phyloP scores from a whole-genome alignment of 2,113 vertebrate species.

The Cyanistes caeruleus region DNA sequence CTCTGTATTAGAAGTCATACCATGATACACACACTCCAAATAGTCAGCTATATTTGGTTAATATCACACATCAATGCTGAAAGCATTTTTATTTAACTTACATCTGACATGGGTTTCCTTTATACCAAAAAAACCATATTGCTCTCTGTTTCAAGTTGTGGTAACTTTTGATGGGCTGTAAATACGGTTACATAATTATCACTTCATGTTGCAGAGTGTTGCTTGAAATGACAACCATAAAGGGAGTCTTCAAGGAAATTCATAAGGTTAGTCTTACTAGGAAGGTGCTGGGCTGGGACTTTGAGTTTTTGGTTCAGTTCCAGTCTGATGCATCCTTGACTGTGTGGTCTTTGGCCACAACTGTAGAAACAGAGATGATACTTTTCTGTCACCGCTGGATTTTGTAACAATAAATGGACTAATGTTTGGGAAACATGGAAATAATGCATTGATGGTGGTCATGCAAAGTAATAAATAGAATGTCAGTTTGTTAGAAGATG shows the following conservation, averaged over 20 bases:
- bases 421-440: not conserved
- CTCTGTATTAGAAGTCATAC: not conserved
- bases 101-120: not conserved
- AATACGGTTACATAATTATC: not conserved
- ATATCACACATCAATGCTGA: not conserved
- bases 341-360: not conserved
- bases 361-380: not conserved
- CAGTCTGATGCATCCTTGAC: not conserved
- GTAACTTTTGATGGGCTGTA: not conserved
- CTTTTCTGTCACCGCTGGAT: not conserved
- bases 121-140: not conserved
- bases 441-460: not conserved
- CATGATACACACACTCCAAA: not conserved
- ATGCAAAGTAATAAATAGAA: not conserved
- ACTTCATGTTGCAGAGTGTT: not conserved
- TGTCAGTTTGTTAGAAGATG: not conserved
- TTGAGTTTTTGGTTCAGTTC: not conserved
- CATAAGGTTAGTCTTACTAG: not conserved
- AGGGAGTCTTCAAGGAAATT: not conserved
- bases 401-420: constrained; percentile 8
- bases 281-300: not conserved
- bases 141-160: not conserved
- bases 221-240: not conserved
- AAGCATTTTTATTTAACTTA: not conserved
- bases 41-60: not conserved